Conservation (phyloP, 1,140 invertebrate species). For the Drosophila guanche region DNA sequence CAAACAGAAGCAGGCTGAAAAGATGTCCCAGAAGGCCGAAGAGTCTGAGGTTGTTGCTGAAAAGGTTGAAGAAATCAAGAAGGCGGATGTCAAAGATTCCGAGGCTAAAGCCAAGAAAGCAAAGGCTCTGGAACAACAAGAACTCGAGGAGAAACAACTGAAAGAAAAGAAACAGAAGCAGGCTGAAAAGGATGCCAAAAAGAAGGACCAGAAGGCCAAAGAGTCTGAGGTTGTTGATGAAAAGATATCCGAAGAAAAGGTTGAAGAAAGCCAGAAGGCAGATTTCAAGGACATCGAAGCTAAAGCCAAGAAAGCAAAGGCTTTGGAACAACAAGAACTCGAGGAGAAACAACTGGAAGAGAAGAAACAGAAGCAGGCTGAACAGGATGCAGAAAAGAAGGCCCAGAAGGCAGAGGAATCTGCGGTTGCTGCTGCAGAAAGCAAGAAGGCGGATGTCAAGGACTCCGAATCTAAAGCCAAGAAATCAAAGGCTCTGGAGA, state of each 20-base stretch:
- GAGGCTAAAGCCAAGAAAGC: constrained; percentile 4
- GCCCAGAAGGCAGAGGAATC: not conserved
- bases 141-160: constrained; percentile 17
- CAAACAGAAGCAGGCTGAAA: not conserved
- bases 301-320: constrained; percentile 7
- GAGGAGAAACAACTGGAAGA: constrained; percentile 20
- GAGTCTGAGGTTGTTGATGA: not conserved
- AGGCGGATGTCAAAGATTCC: not conserved
- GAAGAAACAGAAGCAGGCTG: not conserved
- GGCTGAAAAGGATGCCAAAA: not conserved
- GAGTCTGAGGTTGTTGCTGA: not conserved
- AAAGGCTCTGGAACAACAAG: constrained; percentile 6
- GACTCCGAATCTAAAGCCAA: too few species aligned
- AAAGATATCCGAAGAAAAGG: too few species aligned
- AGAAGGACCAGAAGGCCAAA: not conserved
- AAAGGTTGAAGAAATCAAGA: constrained; percentile 11
- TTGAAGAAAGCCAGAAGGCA: not conserved
- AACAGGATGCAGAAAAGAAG: not conserved
- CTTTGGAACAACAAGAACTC: constrained; percentile 6
- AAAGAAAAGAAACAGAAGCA: constrained; percentile 4
- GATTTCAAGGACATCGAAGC: not conserved
- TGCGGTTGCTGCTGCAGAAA: not conserved
- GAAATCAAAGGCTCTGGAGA: too few species aligned
- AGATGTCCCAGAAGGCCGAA: not conserved
- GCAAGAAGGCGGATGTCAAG: too few species aligned